Evolutionary conservation across 2,797 vertebrate genomes (phyloP), one percentile per base, ranked within the genome.

Genomic region (Podargus strigoides): DNA sequence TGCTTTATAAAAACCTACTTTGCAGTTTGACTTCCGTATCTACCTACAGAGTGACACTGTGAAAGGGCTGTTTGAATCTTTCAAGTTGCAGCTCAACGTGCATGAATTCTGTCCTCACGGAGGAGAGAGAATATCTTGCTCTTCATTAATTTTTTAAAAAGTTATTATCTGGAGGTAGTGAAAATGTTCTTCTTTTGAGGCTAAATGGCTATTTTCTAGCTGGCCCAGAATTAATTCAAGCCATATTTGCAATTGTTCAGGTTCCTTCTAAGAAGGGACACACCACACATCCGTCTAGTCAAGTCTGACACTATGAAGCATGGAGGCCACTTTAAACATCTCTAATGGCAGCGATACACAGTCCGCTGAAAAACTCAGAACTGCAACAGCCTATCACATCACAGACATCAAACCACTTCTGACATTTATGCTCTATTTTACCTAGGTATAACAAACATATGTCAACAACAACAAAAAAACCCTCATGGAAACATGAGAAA

Each of bases 1-100:
- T 90, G 83, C 75, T 76, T 94, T 93, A 90, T 85, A 63, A 95
- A 94, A 93, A 64, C 8, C 30, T 32, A 30, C 76, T 93, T 82
- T 19, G 46, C 85, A 87, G 49, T 88, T 49, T 73, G 85, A 90
- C 80, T 88, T 95, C 67, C 30, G 0, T 34, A 77, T 41, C 87
- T 76, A 82, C 67, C 70, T 64, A 94, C 1, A 2, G 55, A 95
- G 50, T 1, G 2, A 74, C 22, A 60, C 68, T 83, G 76, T 63
- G 50, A 85, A 68, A 94, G 59, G 70, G 49, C 37, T 3, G 4
- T 32, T 86, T 4, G 4, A 56, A 88, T 53, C 64, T 90, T 92
- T 90, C 70, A 55, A 88, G 73, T 26, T 3, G 3, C 77, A 89
- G 75, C 58, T 85, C 70, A 88, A 49, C 30, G 42, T 30, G 44